These are phyloP conservation scores for Elephantulus edwardii DNA, from an alignment of 2,113 vertebrate species.

Conservation along the genomic window DNA sequence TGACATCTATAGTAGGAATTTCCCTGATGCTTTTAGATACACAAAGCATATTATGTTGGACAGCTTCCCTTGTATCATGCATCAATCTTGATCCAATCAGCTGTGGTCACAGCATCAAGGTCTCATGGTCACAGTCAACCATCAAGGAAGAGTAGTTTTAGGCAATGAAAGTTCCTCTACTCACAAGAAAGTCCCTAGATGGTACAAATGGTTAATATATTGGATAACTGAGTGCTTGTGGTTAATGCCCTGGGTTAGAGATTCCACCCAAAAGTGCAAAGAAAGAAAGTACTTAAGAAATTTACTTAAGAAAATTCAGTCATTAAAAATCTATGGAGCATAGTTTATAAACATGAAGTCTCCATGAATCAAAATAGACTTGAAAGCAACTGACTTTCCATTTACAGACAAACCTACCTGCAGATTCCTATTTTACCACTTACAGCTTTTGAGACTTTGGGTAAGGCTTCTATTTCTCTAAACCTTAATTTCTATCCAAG, in stretches of 20 bases:
- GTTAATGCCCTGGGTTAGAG: too few species aligned
- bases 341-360: neutral
- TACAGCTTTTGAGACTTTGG: neutral
- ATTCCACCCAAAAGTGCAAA: too few species aligned
- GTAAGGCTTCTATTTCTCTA: neutral
- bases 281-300: neutral
- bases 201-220: neutral
- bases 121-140: neutral
- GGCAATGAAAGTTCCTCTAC: neutral
- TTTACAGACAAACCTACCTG: neutral
- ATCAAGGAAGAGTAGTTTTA: neutral
- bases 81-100: neutral
- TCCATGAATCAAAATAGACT: neutral
- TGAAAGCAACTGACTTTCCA: neutral
- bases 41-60: neutral
- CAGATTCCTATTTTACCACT: neutral
- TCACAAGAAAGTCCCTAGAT: neutral
- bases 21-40: neutral
- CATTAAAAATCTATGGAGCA: neutral
- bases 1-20: neutral
- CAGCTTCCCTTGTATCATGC: neutral
- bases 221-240: neutral
- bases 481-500: neutral
- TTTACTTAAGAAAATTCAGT: neutral
- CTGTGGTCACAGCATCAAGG: neutral